Evolutionary conservation across 2,888 invertebrate species (phyloP).

Genomic region (Amiota communis): DNA sequence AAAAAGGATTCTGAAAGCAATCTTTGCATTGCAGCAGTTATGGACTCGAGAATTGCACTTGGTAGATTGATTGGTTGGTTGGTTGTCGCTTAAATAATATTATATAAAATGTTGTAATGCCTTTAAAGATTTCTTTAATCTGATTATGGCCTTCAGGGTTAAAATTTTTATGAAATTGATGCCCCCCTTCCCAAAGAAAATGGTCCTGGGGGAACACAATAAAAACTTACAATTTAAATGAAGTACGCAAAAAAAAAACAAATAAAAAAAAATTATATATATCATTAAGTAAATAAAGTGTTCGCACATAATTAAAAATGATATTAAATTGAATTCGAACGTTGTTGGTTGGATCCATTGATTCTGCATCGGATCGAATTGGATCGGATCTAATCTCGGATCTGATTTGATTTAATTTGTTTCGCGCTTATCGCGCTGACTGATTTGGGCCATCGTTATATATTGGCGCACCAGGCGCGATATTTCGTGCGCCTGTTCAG

Average conservation of each 20-base stretch:
- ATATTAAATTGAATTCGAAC: no score
- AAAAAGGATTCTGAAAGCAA: no score
- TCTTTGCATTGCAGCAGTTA: slow-evolving; percentile 22
- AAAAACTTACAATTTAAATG: slow-evolving; percentile 14
- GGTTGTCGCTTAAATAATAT: slow-evolving; percentile 43
- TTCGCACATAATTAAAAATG: no score
- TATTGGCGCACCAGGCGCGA: slow-evolving; percentile 96
- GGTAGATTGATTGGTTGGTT: background rate
- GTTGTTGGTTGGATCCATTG: no score
- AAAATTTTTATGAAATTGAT: background rate
- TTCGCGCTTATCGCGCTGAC: slow-evolving; percentile 71
- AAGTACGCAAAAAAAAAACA: slow-evolving; percentile 5
- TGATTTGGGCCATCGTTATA: slow-evolving; percentile 88
- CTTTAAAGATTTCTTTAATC: slow-evolving; percentile 2
- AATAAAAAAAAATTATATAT: slow-evolving; percentile 21
- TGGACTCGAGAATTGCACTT: slow-evolving; percentile 51
- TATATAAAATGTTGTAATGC: slow-evolving; percentile 15
- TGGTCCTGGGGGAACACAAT: background rate
- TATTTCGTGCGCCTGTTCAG: slow-evolving; percentile 98
- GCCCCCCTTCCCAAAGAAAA: slow-evolving; percentile 30
- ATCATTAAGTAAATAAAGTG: background rate
- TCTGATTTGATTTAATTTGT: no score
- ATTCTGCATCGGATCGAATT: no score
- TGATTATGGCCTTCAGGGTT: slow-evolving; percentile 52
- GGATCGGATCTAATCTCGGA: no score